Evolutionary conservation across 2,113 vertebrate genomes (phyloP).

Genomic region (Spermophilus dauricus): DNA sequence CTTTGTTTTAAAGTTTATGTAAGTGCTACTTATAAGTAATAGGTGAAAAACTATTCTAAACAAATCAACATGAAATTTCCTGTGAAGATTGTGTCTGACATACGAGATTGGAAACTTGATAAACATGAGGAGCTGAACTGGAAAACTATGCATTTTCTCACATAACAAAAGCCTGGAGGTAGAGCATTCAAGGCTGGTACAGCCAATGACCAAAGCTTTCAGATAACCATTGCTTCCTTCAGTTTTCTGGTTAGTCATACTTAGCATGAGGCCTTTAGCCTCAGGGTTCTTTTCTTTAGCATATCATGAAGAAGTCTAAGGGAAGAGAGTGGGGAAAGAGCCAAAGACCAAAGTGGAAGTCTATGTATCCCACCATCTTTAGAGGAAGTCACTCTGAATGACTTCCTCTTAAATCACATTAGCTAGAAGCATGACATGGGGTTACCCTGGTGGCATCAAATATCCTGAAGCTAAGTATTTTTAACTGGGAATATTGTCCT

Average conservation of each 20-base stretch:
- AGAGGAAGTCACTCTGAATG: background rate
- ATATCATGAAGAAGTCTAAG: accelerated
- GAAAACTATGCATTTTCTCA: background rate
- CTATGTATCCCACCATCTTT: background rate
- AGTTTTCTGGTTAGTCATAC: background rate
- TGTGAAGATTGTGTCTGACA: background rate
- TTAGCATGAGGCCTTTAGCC: background rate
- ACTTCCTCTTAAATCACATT: background rate
- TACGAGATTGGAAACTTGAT: background rate
- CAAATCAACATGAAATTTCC: background rate
- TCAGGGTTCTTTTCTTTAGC: background rate
- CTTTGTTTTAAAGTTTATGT: background rate
- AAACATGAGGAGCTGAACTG: background rate
- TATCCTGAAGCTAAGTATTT: slow-evolving; percentile 7
- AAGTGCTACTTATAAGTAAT: slow-evolving; percentile 9
- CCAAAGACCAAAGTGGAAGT: background rate
- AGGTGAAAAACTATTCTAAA: slow-evolving; percentile 21
- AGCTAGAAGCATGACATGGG: background rate
- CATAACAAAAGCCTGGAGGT: background rate
- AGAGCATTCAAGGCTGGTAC: background rate
- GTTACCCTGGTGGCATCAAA: background rate
- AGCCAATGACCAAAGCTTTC: no score
- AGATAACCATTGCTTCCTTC: background rate
- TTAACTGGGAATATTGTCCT: background rate
- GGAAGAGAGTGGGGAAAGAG: background rate